Evolutionary conservation across 2,888 invertebrate genomes (phyloP).

Genomic region (Pyrochroa serraticornis): DNA sequence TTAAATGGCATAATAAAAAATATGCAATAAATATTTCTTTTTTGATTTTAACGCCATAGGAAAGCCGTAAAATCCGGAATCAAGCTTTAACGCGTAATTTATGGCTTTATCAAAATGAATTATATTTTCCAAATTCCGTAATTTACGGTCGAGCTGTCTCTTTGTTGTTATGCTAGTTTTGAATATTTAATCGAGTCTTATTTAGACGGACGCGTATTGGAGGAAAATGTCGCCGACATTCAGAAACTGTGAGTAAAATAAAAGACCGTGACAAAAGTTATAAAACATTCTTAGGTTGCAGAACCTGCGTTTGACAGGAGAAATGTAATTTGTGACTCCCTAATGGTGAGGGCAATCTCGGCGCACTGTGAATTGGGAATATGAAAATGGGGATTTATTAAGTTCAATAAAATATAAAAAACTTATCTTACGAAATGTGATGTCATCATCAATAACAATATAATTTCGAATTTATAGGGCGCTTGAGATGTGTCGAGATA

Average conservation of each 20-base stretch:
- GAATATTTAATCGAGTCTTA: constrained; percentile 2
- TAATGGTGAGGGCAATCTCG: constrained; percentile 48
- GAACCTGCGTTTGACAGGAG: constrained; percentile 52
- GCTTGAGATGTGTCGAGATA: constrained; percentile 15
- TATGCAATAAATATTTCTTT: constrained; percentile 15
- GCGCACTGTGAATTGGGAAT: constrained; percentile 50
- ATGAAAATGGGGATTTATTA: constrained; percentile 53
- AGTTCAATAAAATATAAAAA: constrained; percentile 50
- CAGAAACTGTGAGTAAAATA: constrained; percentile 30
- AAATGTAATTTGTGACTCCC: constrained; percentile 54
- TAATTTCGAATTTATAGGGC: constrained; percentile 26
- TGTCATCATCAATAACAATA: constrained; percentile 42
- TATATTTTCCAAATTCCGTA: constrained; percentile 18
- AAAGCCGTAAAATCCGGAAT: constrained; percentile 11
- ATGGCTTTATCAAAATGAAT: constrained; percentile 20
- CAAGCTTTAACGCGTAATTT: constrained; percentile 13
- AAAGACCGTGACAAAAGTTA: constrained; percentile 46
- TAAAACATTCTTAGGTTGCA: constrained; percentile 47
- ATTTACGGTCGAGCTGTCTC: constrained; percentile 12
- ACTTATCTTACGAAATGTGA: constrained; percentile 40
- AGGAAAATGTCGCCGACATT: neutral
- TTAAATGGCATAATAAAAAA: constrained; percentile 9
- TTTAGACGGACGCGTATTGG: neutral
- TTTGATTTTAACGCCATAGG: constrained; percentile 12
- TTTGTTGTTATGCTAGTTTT: neutral